Conservation (phyloP, 1,140 invertebrate species). For the Ceratosolen solmsi region DNA sequence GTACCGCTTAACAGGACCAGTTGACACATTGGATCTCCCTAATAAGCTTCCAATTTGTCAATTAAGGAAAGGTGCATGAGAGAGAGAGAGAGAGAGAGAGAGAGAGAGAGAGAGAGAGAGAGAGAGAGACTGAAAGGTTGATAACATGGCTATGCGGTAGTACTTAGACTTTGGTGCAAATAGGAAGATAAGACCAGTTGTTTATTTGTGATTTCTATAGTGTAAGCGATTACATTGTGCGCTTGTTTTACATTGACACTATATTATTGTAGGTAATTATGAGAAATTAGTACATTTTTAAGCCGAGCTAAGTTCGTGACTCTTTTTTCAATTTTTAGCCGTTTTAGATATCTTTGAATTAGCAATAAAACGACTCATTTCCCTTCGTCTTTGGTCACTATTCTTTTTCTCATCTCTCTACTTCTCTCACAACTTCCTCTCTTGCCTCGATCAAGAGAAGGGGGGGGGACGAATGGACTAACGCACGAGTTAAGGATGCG, state of each 20-base stretch:
- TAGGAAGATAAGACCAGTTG: no score
- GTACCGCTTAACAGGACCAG: background rate
- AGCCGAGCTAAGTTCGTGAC: no score
- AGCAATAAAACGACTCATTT: constrained; percentile 67
- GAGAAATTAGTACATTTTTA: no score
- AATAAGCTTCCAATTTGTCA: constrained; percentile 83
- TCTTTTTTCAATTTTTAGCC: background rate
- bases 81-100: constrained; percentile 19
- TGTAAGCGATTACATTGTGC: no score
- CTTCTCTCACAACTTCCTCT: constrained; percentile 57
- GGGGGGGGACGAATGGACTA: background rate
- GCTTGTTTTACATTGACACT: no score
- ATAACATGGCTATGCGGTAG: no score
- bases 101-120: no score
- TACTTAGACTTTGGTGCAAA: no score
- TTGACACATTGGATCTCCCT: constrained; percentile 68
- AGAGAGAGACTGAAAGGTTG: background rate
- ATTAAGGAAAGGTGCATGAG: constrained; percentile 74
- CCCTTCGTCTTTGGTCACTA: background rate
- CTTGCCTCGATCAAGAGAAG: constrained; percentile 50
- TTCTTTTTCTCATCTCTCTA: background rate
- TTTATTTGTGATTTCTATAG: no score
- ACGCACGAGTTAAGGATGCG: constrained; percentile 54
- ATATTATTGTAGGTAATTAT: no score
- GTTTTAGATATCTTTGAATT: constrained; percentile 59